These are phyloP conservation scores for Homarus gammarus DNA, from an alignment of 2,888 invertebrate genomes.

Conservation along the genomic window DNA sequence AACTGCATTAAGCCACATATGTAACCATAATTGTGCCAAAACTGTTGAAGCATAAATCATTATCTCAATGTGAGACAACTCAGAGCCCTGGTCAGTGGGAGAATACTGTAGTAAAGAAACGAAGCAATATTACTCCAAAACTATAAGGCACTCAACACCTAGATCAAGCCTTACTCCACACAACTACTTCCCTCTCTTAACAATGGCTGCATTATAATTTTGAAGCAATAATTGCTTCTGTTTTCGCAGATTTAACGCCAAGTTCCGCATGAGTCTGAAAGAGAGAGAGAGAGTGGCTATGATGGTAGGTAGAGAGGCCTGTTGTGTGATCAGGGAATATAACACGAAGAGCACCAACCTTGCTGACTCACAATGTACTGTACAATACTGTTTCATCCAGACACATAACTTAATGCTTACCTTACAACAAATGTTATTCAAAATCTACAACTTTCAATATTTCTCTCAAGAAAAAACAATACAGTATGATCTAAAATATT, in stretches of 20 bases:
- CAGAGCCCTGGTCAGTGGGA: background rate
- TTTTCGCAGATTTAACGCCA: conserved; percentile 61
- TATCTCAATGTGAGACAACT: conserved; percentile 49
- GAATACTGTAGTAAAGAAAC: conserved; percentile 19
- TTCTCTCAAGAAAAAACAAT: background rate
- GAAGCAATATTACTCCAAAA: conserved; percentile 20
- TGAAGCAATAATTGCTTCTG: conserved; percentile 23
- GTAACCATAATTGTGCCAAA: background rate
- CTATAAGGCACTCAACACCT: conserved; percentile 14
- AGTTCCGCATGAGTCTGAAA: conserved; percentile 72
- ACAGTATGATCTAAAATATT: too few species aligned
- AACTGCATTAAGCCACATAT: conserved; percentile 1
- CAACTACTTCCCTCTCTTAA: conserved; percentile 5
- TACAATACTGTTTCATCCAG: background rate
- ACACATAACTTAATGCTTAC: background rate
- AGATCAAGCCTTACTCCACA: background rate
- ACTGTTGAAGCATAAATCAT: conserved; percentile 14
- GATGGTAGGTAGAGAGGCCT: conserved; percentile 44
- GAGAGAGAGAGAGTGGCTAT: conserved; percentile 67
- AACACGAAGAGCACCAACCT: conserved; percentile 56
- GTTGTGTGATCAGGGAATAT: conserved; percentile 30
- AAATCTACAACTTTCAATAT: background rate
- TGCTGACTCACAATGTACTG: background rate
- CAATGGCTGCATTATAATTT: conserved; percentile 39
- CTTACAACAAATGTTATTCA: background rate